Evolutionary conservation across 1,140 invertebrate species (phyloP), one percentile per base, ranked within the genome.

Genomic region (Anastrepha obliqua): DNA sequence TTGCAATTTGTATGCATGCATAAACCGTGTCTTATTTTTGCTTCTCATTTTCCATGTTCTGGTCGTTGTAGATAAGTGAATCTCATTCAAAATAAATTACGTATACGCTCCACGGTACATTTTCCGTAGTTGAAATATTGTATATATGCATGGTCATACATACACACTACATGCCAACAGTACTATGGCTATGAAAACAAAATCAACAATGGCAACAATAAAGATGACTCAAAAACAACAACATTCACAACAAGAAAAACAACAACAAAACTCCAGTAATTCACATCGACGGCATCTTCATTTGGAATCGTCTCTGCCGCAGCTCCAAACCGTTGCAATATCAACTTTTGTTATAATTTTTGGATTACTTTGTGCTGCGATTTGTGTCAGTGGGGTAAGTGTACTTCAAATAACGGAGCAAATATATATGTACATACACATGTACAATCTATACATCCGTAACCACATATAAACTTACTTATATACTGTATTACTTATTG

Each of bases 381-480:
- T 92, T 90, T 92, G 91, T 92, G 91, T 91, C 91, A 92, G 91
- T 92, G 91, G 91, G 91, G 91, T 92, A 90, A 92, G 91, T 91
- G 62, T 59, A 58, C 42, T 78, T 11, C 11, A 20, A n/a, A 47
- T 47, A 78, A 15, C 5, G 6, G 78, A 47, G 17, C 42, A 13
- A 20, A 51, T 51, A 55, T 55, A 55, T 55, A 55, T 55, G 11
- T 55, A 55, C 11, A 6, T 55, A 55, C 51, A 55, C 11, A 55
- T 55, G 51, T 55, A 55, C 6, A 55, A 55, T 55, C 51, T 59
- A 15, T 44, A 44, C 59, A 47, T 5, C 39, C 44, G 42, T 58
- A 29, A 60, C 44, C 15, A 59, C 8, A 15, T 74, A 20, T n/a
- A 59, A 44, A 55, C 17, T 11, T 51, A 44, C 13, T 20, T 29